Conservation (phyloP, 2,113 vertebrate species). For the rat (Rattus norvegicus) region GRCr8 NC_086021.1:31581501-31582000, state of each 20-base stretch:
- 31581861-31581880: fast-evolving
- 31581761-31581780: not conserved
- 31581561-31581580: not conserved
- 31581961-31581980: no score
- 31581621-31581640: not conserved
- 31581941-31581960: no score
- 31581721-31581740: not conserved
- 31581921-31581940: not conserved
- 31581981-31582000: not conserved
- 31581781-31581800: not conserved
- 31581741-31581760: not conserved
- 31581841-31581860: fast-evolving
- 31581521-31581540: no score
- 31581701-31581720: not conserved
- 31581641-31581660: not conserved
- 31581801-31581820: fast-evolving
- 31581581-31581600: not conserved
- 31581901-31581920: not conserved
- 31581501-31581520: not conserved
- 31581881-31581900: not conserved
- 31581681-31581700: not conserved
- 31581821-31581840: not conserved
- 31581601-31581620: not conserved
- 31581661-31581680: not conserved
- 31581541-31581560: not conserved